Base-by-base conservation (phyloP, 2,797 vertebrate species). In the Danio choprae region DNA sequence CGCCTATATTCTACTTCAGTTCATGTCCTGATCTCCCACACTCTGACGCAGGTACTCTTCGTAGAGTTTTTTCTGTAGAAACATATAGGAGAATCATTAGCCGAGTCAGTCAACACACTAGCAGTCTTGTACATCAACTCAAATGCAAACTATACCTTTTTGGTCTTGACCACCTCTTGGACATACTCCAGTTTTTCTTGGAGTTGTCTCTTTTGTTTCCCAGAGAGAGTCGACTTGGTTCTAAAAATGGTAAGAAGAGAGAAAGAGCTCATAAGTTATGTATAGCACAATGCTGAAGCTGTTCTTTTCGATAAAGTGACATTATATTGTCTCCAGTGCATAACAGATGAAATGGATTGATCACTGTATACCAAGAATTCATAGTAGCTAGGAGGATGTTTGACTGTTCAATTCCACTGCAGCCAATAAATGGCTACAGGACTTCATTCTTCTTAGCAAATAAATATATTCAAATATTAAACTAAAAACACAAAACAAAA, bases 1-100 rank as follows among this genome's bases (percentile, higher is more conserved):
- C 22, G 6, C 7, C 18, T 71, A 59, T 5, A 29, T 38, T 38
- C 20, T 56, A 63, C 84, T 91, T 86, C 86, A 87, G 85, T 88
- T 85, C 92, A 95, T 94, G 85, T 96, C 94, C 0, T 95, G 94
- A 48, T 96, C 95, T 0, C 93, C 93, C 65, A 95, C 93, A 69
- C 95, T 96, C 87, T 95, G 94, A 13, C 92, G 93, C 20, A 96
- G 91, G 64, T 96, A 96, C 29, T 96, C 95, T 78, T 95, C 94
- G 80, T 96, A 95, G 6, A 96, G 90, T 63, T 90, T 93, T 87
- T 93, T 95, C 95, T 96, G 83, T 1, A 88, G 53, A 43, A 55
- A 64, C 18, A 56, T 18, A 41, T 80, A 77, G 70, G 29, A 40
- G 6, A 15, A 51, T 71, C 36, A 29, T 10, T 29, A 18, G 36